Base-by-base conservation (phyloP, 2,888 invertebrate genomes). In the Caenorhabditis panamensis region DNA sequence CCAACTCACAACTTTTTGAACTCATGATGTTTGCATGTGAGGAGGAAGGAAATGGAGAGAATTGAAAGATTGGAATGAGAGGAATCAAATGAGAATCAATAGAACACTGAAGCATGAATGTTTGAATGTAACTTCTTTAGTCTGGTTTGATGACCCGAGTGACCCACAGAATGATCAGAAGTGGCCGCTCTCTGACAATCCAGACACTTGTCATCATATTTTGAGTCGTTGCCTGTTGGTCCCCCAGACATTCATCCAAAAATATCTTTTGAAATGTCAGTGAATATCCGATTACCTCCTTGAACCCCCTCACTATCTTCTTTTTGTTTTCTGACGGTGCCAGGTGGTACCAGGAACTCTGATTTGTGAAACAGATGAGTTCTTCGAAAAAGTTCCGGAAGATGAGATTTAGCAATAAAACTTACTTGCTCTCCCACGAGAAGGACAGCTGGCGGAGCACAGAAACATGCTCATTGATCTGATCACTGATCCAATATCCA, bases 291-390 rank as follows among this genome's bases (percentile, higher is more conserved):
- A 22, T 61, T 59, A 37, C 41, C 20, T 22, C 16, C 8, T 56
- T 16, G 41, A 41, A 41, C 58, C 36, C 58, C 58, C 18, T 37
- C 58, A 44, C n/a, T n/a, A n/a, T n/a, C n/a, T n/a, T n/a, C n/a
- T 22, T 22, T 18, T 36, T 49, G n/a, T 22, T 13, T 4, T 58
- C 44, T 22, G 36, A 24, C 61, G 61, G 69, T 61, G 69, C 69
- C 69, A 61, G 51, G 31, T 47, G 69, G 61, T 41, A 1, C 64
- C 54, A n/a, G 20, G 69, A 61, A 69, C 69, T 69, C 37, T 69
- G 71, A 71, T 71, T 62, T 31, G 13, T 72, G 36, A 64, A 28
- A 36, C 24, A 18, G 26, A 31, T 41, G 41, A 63, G 16, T 49
- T 47, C 41, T 47, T 58, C 24, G 41, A n/a, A n/a, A n/a, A 58